These are phyloP conservation scores for Actinia equina DNA, from an alignment of 64 coral and sea anemone species.

Conservation along the genomic window DNA sequence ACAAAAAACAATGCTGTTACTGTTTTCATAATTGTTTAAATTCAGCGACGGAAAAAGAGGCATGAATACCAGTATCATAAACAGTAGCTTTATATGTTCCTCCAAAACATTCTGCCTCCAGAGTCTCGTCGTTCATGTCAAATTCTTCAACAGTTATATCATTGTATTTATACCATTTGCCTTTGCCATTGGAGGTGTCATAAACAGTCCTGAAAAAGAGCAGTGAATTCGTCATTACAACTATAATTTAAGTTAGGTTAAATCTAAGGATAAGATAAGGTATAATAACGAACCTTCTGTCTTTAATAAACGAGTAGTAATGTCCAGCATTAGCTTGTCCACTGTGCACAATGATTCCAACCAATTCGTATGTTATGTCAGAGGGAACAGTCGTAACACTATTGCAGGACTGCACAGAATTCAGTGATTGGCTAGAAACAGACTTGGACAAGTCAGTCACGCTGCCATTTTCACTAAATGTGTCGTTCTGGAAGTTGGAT, in stretches of 20 bases:
- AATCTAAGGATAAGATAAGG: background rate
- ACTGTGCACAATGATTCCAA: conserved; percentile 79
- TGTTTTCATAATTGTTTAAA: background rate
- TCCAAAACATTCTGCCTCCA: conserved; percentile 93
- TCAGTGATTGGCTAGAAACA: conserved; percentile 57
- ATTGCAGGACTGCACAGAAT: conserved; percentile 36
- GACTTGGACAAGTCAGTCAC: conserved; percentile 55
- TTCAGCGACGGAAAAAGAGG: no score
- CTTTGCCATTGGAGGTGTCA: conserved; percentile 3
- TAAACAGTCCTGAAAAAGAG: background rate
- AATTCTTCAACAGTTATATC: conserved; percentile 73
- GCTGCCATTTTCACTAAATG: conserved; percentile 68
- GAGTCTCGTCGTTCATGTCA: conserved; percentile 69
- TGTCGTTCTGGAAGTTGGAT: conserved; percentile 35
- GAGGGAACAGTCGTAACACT: conserved; percentile 16
- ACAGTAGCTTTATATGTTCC: conserved; percentile 91
- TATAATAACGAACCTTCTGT: conserved; percentile 62
- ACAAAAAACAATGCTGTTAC: background rate
- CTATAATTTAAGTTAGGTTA: background rate
- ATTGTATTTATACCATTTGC: conserved; percentile 87
- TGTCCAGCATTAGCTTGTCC: conserved; percentile 90
- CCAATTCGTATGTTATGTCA: conserved; percentile 82
- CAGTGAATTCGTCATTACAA: background rate
- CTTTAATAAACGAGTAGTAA: conserved; percentile 89
- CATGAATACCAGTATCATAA: conserved; percentile 73